phyloP scores from a whole-genome alignment of 2,797 vertebrate species.

The Alfaro cultratus region DNA sequence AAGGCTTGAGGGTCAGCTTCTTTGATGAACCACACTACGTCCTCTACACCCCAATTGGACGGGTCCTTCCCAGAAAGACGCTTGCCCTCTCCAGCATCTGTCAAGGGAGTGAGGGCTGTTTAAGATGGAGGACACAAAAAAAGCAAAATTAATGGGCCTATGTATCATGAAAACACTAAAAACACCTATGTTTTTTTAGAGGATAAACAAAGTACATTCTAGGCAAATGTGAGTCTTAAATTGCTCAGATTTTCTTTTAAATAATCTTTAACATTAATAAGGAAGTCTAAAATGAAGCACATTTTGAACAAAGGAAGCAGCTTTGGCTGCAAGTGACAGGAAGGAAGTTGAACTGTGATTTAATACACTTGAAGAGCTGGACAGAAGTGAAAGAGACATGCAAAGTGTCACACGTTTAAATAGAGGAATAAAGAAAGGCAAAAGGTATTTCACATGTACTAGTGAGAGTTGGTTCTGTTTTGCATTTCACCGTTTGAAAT shows the following conservation, averaged over 20 bases:
- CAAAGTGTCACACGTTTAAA: neutral
- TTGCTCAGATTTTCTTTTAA: neutral
- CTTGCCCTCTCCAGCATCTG: conserved; percentile 80
- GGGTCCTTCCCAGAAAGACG: conserved; percentile 87
- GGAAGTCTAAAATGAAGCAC: neutral
- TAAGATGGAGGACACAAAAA: neutral
- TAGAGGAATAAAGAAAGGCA: neutral
- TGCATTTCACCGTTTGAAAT: neutral
- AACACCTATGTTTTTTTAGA: neutral
- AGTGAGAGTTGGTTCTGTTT: neutral
- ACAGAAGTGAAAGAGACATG: neutral
- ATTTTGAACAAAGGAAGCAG: neutral
- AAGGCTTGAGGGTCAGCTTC: conserved; percentile 94
- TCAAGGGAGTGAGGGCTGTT: conserved; percentile 85
- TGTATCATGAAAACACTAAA: neutral
- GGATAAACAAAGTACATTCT: no score
- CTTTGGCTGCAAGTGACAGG: neutral
- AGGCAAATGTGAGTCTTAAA: neutral
- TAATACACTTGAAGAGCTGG: neutral
- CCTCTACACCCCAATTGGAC: conserved; percentile 92
- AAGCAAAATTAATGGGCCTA: conserved; percentile 3
- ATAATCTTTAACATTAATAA: neutral
- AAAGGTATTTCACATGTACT: neutral
- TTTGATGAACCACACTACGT: conserved; percentile 94
- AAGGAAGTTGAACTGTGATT: neutral